Conservation (phyloP, 2,888 invertebrate genomes). For the Campoplex nolae region DNA sequence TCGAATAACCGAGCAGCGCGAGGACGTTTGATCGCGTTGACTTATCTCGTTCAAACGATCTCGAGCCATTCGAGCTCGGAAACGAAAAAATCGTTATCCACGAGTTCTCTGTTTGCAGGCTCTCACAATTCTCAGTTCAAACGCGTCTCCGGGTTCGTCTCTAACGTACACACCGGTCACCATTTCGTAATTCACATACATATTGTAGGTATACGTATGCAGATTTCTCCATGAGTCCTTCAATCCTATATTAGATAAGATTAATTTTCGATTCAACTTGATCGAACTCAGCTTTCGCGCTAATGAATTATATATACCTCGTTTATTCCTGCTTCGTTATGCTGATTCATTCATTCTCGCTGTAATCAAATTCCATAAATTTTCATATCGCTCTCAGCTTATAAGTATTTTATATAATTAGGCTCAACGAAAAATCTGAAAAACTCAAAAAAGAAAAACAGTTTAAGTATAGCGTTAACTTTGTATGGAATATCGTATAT, state of each 20-base stretch:
- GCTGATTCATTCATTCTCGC: not conserved
- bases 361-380: not conserved
- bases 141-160: conserved; percentile 15
- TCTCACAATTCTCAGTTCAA: conserved; percentile 5
- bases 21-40: conserved; percentile 33
- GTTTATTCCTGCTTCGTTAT: not conserved
- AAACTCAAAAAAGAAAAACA: not conserved
- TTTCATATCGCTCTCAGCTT: not conserved
- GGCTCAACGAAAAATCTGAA: not conserved
- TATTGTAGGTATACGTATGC: not conserved
- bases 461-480: not conserved
- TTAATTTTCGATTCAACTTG: not conserved
- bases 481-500: not conserved
- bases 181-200: conserved; percentile 23
- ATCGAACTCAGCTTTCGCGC: not conserved
- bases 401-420: not conserved
- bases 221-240: not conserved
- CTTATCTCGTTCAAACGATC: conserved; percentile 33
- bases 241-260: not conserved
- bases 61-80: conserved; percentile 11
- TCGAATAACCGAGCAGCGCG: not conserved
- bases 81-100: conserved; percentile 47
- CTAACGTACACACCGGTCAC: conserved; percentile 6
- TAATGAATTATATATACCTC: not conserved
- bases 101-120: conserved; percentile 13